Percentiles rank a stretch among this genome's conserved stretches.
phyloP scores from a whole-genome alignment of 2,113 vertebrate genomes.

The Ursus arctos region DNA sequence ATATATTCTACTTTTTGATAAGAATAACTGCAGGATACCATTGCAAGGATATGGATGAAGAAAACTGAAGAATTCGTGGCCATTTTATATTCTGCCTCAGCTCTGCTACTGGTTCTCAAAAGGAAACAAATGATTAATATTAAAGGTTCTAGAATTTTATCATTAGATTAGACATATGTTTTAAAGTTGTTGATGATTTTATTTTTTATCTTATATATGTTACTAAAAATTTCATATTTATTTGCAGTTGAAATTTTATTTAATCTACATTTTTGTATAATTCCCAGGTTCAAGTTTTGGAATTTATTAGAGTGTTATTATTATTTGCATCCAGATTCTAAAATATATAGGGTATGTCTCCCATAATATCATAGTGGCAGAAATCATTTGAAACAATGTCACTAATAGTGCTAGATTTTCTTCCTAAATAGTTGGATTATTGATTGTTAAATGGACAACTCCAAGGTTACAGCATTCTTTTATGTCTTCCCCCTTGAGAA shows the following conservation, averaged over 20 bases:
- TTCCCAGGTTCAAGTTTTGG: neutral
- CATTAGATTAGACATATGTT: neutral
- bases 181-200: neutral
- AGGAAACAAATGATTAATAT: neutral
- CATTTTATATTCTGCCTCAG: neutral
- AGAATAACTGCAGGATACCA: neutral
- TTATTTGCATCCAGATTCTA: neutral
- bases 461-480: neutral
- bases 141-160: neutral
- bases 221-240: neutral
- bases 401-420: neutral
- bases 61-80: neutral
- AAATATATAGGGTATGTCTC: neutral
- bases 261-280: neutral
- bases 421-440: neutral
- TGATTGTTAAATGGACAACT: neutral
- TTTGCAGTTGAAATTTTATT: constrained; percentile 14
- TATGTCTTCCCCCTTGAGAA: neutral
- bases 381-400: neutral
- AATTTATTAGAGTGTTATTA: neutral
- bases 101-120: neutral
- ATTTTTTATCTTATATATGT: neutral
- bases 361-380: neutral
- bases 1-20: neutral
- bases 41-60: neutral